These are phyloP conservation scores for Rhyzopertha dominica DNA, from an alignment of 1,140 invertebrate genomes.

Conservation along the genomic window DNA sequence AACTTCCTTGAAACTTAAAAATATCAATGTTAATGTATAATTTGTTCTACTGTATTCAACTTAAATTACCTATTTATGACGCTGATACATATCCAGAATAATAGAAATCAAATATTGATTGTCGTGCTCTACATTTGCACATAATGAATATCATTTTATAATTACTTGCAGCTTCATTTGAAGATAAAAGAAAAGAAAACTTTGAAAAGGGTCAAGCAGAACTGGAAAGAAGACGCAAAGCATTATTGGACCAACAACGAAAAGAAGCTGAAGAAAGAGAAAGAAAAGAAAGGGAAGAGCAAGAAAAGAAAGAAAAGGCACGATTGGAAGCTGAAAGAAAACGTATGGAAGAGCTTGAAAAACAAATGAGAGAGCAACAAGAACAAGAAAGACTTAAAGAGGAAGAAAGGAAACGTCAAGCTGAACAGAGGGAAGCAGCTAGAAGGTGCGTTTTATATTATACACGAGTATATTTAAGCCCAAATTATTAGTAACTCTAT, in stretches of 20 bases:
- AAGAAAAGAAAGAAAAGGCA: constrained; percentile 76
- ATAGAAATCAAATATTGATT: no score
- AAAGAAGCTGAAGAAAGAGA: constrained; percentile 84
- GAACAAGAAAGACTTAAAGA: constrained; percentile 70
- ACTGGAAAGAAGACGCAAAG: constrained; percentile 83
- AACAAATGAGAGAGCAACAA: constrained; percentile 77
- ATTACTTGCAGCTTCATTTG: constrained; percentile 73
- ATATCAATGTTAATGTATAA: no score
- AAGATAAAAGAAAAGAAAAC: constrained; percentile 96
- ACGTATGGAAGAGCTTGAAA: constrained; percentile 59
- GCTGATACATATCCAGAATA: no score
- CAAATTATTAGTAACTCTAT: constrained; percentile 3
- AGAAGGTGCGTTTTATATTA: constrained; percentile 52
- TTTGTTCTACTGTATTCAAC: no score
- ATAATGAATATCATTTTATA: neutral
- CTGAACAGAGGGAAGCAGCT: constrained; percentile 76
- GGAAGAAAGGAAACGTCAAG: constrained; percentile 64
- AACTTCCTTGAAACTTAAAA: no score
- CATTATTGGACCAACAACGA: constrained; percentile 78
- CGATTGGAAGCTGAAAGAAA: constrained; percentile 59
- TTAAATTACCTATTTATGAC: no score
- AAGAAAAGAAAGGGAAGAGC: constrained; percentile 85
- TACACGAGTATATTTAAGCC: constrained; percentile 18
- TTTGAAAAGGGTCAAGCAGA: constrained; percentile 98
- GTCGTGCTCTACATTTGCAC: no score